Evolutionary conservation across 2,797 vertebrate species (phyloP).

Genomic region (Xerus rutilus): DNA sequence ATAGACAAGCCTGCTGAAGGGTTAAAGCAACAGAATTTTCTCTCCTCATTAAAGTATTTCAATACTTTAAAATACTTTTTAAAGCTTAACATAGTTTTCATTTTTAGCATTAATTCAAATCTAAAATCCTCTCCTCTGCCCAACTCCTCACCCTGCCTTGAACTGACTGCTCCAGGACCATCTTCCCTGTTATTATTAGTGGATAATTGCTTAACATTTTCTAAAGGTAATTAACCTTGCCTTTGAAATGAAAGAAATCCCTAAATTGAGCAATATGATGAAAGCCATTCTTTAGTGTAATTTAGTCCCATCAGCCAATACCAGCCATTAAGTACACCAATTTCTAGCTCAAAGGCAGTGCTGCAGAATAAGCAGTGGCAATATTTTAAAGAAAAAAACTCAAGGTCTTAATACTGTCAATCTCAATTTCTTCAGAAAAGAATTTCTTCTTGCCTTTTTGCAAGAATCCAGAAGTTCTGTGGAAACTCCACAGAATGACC

Average conservation of each 20-base stretch:
- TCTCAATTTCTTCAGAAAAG: slow-evolving; percentile 26
- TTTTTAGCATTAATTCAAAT: slow-evolving; percentile 53
- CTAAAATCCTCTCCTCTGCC: not conserved
- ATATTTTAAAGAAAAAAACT: not conserved
- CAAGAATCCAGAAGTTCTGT: not conserved
- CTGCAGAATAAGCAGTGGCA: slow-evolving; percentile 20
- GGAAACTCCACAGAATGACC: not conserved
- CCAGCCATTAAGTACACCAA: slow-evolving; percentile 60
- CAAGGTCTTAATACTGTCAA: slow-evolving; percentile 25
- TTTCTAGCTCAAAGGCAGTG: slow-evolving; percentile 65
- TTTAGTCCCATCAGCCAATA: slow-evolving; percentile 70
- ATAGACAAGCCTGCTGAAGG: not conserved
- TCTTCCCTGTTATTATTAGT: slow-evolving; percentile 71
- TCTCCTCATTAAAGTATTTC: not conserved
- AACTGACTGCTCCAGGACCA: not conserved
- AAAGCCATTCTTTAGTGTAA: slow-evolving; percentile 76
- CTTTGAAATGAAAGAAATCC: slow-evolving; percentile 79
- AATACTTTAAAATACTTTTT: not conserved
- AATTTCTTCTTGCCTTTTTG: not conserved
- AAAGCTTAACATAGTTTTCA: slow-evolving; percentile 51
- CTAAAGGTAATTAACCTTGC: slow-evolving; percentile 70
- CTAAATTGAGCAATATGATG: slow-evolving; percentile 74
- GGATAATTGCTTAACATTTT: slow-evolving; percentile 73
- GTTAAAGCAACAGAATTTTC: not conserved
- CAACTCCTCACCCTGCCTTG: not conserved